Conservation (phyloP, 2,888 invertebrate genomes). For the Drosophila paranaensis region DNA sequence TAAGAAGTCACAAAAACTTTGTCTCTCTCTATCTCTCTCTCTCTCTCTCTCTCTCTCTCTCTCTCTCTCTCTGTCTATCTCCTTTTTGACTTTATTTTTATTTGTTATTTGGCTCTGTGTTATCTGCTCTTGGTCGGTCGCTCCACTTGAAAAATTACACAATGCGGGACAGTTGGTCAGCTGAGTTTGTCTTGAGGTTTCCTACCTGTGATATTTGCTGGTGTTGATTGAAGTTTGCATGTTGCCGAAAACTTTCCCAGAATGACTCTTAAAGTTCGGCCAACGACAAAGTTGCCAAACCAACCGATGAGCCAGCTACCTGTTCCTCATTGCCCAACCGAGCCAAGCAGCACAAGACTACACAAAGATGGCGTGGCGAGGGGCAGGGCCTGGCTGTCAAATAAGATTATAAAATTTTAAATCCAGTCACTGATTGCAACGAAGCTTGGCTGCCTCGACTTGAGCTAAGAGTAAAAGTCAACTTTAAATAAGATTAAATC, state of each 20-base stretch:
- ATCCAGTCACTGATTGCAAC: background rate
- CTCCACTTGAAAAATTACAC: conserved; percentile 78
- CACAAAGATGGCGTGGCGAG: background rate
- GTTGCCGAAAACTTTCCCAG: conserved; percentile 44
- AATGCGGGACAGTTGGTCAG: conserved; percentile 79
- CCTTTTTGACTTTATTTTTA: conserved; percentile 4
- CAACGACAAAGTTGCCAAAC: conserved; percentile 29
- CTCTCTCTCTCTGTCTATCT: background rate
- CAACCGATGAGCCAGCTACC: conserved; percentile 19
- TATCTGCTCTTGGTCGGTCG: conserved; percentile 36
- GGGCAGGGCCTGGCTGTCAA: background rate
- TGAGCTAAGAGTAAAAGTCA: too few species aligned
- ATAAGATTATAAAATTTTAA: background rate
- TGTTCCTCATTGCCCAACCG: background rate
- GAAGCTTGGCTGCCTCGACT: background rate
- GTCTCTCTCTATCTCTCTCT: conserved; percentile 32
- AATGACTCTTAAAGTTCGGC: conserved; percentile 38
- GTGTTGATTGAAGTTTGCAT: conserved; percentile 80
- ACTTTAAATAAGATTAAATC: too few species aligned
- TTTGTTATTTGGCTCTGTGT: conserved; percentile 21
- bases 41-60: background rate
- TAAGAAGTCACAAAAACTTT: conserved; percentile 75
- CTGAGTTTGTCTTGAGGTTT: conserved; percentile 57
- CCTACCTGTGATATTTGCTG: conserved; percentile 59
- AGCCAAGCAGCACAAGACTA: background rate